A percentile compares a stretch with the other conserved stretches of the same genome.
These are phyloP conservation scores for Azemiops feae DNA, from an alignment of 2,113 vertebrate genomes.

Conservation along the genomic window DNA sequence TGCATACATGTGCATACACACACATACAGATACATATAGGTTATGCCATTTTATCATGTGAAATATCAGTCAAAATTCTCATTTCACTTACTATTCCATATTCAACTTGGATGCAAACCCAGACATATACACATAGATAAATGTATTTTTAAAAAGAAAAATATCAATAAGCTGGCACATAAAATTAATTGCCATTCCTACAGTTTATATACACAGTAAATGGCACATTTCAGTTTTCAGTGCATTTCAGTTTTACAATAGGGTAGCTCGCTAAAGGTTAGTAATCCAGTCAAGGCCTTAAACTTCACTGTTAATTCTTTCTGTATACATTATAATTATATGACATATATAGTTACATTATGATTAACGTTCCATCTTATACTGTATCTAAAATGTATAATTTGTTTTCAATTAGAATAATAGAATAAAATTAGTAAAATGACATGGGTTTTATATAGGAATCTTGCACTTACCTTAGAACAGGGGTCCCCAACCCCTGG, in stretches of 20 bases:
- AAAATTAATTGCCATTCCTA: background rate
- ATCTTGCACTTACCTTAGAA: background rate
- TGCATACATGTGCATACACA: too few relatives aligned
- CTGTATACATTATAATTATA: background rate
- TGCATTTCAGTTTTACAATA: constrained; percentile 25
- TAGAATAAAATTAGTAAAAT: background rate
- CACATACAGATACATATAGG: too few relatives aligned
- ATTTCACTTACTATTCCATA: too few relatives aligned
- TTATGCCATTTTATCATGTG: background rate
- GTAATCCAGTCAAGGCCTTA: background rate
- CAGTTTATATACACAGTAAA: constrained; percentile 6
- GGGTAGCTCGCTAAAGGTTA: background rate
- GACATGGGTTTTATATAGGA: background rate
- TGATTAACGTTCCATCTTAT: background rate
- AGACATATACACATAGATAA: background rate
- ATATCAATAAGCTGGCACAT: constrained; percentile 20
- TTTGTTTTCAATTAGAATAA: background rate
- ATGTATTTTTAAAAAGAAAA: background rate
- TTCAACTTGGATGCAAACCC: too few relatives aligned
- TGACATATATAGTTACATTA: background rate
- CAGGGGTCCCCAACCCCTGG: background rate
- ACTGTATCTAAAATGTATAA: background rate
- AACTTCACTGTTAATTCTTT: background rate
- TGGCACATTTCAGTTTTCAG: background rate
- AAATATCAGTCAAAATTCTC: background rate